Conservation (phyloP, 2,113 vertebrate species). For the Trochalopteron elliotii region DNA sequence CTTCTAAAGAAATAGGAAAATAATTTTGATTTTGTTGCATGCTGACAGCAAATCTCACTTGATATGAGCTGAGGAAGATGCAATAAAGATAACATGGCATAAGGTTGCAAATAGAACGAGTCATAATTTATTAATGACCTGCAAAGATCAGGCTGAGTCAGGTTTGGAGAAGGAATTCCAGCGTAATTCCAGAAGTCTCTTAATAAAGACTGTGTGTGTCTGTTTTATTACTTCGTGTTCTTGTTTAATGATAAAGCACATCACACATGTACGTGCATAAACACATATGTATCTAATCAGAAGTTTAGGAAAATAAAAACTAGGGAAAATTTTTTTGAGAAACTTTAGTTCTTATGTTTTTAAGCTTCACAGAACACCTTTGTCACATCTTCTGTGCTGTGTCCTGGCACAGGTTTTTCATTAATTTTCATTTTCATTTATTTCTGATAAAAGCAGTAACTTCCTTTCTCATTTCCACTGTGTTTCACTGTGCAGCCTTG, state of each 20-base stretch:
- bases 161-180: not conserved
- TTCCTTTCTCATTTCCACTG: not conserved
- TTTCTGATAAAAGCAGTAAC: not conserved
- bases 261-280: accelerated
- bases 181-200: not conserved
- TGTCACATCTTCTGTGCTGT: not conserved
- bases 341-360: not conserved
- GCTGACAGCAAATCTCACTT: not conserved
- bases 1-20: not conserved
- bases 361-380: not conserved
- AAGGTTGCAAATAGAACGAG: slow-evolving; percentile 45
- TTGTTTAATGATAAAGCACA: not conserved
- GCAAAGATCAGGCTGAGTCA: not conserved
- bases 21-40: not conserved
- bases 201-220: not conserved
- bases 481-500: not conserved
- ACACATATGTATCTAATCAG: not conserved
- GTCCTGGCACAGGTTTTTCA: not conserved
- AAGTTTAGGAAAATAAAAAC: not conserved
- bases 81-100: not conserved
- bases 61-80: not conserved
- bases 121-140: slow-evolving; percentile 63
- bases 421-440: not conserved
- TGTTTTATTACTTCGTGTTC: not conserved
- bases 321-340: not conserved